A percentile compares a stretch with the other conserved stretches of the same genome.
These are phyloP conservation scores for Rhinoderma darwinii DNA, from an alignment of 2,113 vertebrate genomes.

Conservation along the genomic window DNA sequence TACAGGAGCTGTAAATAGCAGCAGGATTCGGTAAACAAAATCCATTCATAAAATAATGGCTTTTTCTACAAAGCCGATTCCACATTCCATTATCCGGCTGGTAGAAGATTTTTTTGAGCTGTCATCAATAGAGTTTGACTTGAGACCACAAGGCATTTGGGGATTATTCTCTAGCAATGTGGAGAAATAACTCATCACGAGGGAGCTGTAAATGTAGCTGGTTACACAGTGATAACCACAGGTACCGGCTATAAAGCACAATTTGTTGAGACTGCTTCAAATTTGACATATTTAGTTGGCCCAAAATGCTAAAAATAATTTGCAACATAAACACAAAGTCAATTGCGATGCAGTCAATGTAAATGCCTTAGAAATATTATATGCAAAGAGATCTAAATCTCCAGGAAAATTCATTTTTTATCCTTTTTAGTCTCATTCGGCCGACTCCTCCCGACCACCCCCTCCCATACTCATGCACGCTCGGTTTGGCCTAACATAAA, in stretches of 20 bases:
- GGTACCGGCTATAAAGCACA: background rate
- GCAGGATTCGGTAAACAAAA: constrained; percentile 36
- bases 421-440: no score
- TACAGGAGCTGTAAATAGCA: constrained; percentile 19
- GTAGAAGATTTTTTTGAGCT: background rate
- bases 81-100: constrained; percentile 30
- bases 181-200: background rate
- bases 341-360: background rate
- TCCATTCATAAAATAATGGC: constrained; percentile 52
- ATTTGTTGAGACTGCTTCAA: background rate
- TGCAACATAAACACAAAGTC: background rate
- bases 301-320: background rate
- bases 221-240: constrained; percentile 7
- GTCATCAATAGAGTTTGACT: constrained; percentile 14
- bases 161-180: constrained; percentile 22
- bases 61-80: constrained; percentile 30
- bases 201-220: background rate
- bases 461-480: no score
- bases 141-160: background rate
- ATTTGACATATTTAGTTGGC: background rate
- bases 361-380: background rate
- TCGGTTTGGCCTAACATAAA: no score
- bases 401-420: no score
- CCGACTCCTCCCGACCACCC: no score
- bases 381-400: no score